Percentiles rank a stretch among this genome's conserved stretches.
These are phyloP conservation scores for Drosophila quinaria DNA, from an alignment of 2,888 invertebrate species.

Conservation along the genomic window DNA sequence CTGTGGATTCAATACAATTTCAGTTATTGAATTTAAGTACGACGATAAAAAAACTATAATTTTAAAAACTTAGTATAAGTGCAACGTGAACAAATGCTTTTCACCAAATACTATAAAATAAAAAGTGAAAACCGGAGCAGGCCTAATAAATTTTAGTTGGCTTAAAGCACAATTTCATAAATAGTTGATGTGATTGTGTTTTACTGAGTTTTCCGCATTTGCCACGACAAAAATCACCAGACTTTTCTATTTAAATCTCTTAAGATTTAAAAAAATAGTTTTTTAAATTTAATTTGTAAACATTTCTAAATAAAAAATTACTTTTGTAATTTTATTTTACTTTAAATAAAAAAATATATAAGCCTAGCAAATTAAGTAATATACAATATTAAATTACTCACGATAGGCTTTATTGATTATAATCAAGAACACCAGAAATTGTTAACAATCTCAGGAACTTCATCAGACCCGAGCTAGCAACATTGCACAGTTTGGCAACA, in stretches of 20 bases:
- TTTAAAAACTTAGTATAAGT: no score
- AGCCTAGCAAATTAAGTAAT: not conserved
- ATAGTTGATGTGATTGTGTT: not conserved
- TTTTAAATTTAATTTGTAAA: not conserved
- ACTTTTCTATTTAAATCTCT: not conserved
- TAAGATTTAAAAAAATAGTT: not conserved
- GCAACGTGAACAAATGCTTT: no score
- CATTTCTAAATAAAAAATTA: not conserved
- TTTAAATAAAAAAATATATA: not conserved
- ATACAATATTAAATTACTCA: not conserved
- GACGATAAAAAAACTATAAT: no score
- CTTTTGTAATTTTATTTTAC: not conserved
- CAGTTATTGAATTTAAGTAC: no score
- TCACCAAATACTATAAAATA: no score
- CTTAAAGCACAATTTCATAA: not conserved
- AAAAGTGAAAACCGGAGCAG: no score
- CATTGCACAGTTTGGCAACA: conserved; percentile 12
- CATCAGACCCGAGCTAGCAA: not conserved
- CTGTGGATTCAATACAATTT: no score
- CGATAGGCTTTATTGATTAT: not conserved
- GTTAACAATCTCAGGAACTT: not conserved
- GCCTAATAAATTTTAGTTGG: not conserved
- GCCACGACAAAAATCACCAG: not conserved
- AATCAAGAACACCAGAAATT: not conserved
- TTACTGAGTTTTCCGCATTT: not conserved